phyloP scores from a whole-genome alignment of 2,113 vertebrate genomes.

The Paradisaea rubra region DNA sequence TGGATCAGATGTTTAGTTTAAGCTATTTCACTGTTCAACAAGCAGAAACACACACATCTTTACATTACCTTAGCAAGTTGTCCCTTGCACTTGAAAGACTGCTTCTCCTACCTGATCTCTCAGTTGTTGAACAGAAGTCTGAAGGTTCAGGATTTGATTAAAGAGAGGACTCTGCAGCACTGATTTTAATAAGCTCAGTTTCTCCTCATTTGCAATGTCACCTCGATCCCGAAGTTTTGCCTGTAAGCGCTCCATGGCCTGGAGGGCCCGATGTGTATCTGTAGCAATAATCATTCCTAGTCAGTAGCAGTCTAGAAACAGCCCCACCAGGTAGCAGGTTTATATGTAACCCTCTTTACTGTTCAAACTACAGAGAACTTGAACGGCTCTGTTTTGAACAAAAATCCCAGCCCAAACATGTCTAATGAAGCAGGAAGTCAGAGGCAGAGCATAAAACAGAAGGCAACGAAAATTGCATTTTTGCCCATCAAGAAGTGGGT shows the following conservation, averaged over 20 bases:
- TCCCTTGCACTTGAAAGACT: not conserved
- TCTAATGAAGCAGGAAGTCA: not conserved
- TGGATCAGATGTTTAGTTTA: not conserved
- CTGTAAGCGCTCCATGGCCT: conserved; percentile 93
- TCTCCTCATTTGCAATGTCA: conserved; percentile 87
- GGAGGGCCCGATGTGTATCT: conserved; percentile 91
- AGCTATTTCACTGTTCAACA: not conserved
- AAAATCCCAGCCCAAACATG: not conserved
- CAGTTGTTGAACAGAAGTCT: conserved; percentile 89
- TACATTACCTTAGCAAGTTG: not conserved
- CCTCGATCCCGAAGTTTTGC: conserved; percentile 88
- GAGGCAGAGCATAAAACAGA: not conserved
- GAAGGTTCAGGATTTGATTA: conserved; percentile 90
- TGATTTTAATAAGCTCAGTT: conserved; percentile 85
- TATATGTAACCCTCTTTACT: not conserved
- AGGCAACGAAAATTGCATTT: not conserved
- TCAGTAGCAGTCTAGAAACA: conserved; percentile 14
- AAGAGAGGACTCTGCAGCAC: conserved; percentile 97
- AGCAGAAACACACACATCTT: not conserved
- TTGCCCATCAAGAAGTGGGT: not conserved
- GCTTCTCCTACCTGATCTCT: conserved; percentile 83
- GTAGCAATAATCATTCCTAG: not conserved
- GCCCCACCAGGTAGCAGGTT: not conserved
- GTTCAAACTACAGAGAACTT: not conserved
- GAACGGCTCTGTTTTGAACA: not conserved